Base-by-base conservation (phyloP, 2,888 invertebrate species). In the Ryuthela nishihirai region DNA sequence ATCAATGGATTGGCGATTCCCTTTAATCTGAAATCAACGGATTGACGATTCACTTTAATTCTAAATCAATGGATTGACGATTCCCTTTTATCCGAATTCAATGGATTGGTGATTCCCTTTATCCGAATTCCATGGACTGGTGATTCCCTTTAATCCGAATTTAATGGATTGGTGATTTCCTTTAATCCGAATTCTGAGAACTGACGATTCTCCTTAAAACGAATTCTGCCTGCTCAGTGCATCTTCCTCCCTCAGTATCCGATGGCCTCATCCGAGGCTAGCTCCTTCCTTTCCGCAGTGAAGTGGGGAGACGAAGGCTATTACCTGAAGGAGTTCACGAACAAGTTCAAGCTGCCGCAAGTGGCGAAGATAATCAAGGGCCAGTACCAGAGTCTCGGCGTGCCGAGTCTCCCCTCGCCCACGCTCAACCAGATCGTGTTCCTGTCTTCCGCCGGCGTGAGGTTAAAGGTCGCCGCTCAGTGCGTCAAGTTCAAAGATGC, bases 311-410 rank as follows among this genome's bases (percentile, higher is more conserved):
- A 70, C 5, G 69, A 71, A 10, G 64, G 68, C 1, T 68, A 72
- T 17, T 66, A 65, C 18, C 66, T 76, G 38, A 72, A 72, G 64
- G 75, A 76, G 24, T 73, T 75, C 56, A 54, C 70, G 6, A 65
- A 65, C 59, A 71, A 69, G 43, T 60, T 68, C 40, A 66, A 69
- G 74, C 87, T 77, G 59, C 94, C 94, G 12, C 85, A 84, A 68
- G 85, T 93, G 67, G 88, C 90, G 55, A 91, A 91, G 75, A 88
- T 94, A 71, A 87, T 89, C 70, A 92, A 93, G 76, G 94, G 95
- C 65, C 92, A 93, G 74, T 94, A 93, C 77, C 86, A 88, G 66
- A 88, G 87, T 54, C 81, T 95, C 45, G 94, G 94, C 24, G 90
- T 89, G 17, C 90, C 92, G 2, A 87, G 88, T 0, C 76, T 90